Conservation (phyloP, 2,113 vertebrate genomes). For the Peromyscus californicus region DNA sequence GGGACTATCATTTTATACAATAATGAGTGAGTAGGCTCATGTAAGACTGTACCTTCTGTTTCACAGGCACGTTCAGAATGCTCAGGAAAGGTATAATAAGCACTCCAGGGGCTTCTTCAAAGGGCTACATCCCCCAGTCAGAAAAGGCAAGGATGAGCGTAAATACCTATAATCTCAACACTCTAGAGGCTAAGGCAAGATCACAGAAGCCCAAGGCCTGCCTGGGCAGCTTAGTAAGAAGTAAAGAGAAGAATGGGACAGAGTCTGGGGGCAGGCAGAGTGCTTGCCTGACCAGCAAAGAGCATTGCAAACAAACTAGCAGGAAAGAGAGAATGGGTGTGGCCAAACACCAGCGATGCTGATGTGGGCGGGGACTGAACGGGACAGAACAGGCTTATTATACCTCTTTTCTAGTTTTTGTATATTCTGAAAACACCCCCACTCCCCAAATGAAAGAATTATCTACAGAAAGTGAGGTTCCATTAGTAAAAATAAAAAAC, state of each 20-base stretch:
- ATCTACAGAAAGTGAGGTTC: not conserved
- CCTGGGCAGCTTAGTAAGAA: not conserved
- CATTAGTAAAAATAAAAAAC: not conserved
- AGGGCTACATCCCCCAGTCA: not conserved
- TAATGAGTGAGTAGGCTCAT: rapidly evolving
- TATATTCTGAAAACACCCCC: not conserved
- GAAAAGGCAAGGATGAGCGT: not conserved
- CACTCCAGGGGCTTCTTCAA: not conserved
- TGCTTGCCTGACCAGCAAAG: not conserved
- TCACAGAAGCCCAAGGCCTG: not conserved
- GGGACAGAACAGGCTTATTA: not conserved
- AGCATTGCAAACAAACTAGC: not conserved
- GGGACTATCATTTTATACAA: not conserved
- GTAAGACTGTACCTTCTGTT: not conserved
- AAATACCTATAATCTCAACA: not conserved
- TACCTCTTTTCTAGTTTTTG: not conserved
- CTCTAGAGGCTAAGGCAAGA: not conserved
- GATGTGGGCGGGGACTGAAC: rapidly evolving
- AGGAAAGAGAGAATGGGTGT: not conserved
- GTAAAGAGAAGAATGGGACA: not conserved
- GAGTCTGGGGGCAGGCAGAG: not conserved
- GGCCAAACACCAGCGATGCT: no score
- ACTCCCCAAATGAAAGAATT: not conserved
- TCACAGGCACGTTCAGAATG: not conserved
- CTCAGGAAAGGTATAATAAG: not conserved